Conservation (phyloP, 1,140 invertebrate genomes). For the Popillia japonica region DNA sequence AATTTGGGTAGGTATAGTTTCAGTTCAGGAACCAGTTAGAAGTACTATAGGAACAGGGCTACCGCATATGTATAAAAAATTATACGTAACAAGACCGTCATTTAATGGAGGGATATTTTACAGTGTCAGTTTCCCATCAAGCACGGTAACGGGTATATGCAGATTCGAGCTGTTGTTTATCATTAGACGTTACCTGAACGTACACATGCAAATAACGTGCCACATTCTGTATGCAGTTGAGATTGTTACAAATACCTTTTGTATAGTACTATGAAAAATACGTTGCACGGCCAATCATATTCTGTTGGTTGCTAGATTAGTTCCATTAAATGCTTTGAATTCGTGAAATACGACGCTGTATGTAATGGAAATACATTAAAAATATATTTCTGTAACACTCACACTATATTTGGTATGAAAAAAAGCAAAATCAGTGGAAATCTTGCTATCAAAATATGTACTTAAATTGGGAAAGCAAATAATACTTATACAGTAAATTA, state of each 20-base stretch:
- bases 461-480: too few relatives aligned
- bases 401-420: too few relatives aligned
- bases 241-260: slow-evolving; percentile 16
- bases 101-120: slow-evolving; percentile 19
- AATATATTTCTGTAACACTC: too few relatives aligned
- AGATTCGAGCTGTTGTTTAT: slow-evolving; percentile 8
- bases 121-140: slow-evolving; percentile 20
- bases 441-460: too few relatives aligned
- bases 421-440: too few relatives aligned
- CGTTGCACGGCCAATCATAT: neutral
- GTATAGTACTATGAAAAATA: neutral
- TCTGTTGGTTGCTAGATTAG: too few relatives aligned
- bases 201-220: neutral
- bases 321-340: too few relatives aligned
- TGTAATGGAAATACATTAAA: too few relatives aligned
- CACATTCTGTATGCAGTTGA: neutral
- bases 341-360: too few relatives aligned
- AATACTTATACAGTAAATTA: too few relatives aligned
- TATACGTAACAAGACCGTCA: slow-evolving; percentile 8
- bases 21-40: slow-evolving; percentile 21
- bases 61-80: neutral
- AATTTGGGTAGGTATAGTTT: slow-evolving; percentile 22
- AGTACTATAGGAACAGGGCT: neutral
- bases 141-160: slow-evolving; percentile 1
- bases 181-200: slow-evolving; percentile 11